phyloP scores from a whole-genome alignment of 2,797 vertebrate genomes.

The Myoxocephalus aenaeus region DNA sequence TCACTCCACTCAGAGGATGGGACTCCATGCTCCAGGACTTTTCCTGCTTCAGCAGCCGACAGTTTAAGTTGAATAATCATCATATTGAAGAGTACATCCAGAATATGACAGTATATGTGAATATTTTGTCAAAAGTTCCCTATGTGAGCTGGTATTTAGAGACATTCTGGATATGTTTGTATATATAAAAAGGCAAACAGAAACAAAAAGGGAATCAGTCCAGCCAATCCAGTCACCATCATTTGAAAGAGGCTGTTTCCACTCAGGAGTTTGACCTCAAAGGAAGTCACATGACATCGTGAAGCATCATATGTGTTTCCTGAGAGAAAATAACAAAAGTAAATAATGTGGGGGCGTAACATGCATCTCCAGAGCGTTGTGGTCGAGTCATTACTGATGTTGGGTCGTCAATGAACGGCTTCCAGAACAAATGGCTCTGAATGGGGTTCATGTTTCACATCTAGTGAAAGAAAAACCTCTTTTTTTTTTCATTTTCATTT shows the following conservation, averaged over 20 bases:
- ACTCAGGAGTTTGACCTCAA: not conserved
- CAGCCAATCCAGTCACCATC: not conserved
- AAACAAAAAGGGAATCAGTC: not conserved
- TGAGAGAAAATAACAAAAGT: too few species aligned
- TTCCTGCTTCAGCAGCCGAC: slow-evolving; percentile 2
- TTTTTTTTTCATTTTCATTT: not conserved
- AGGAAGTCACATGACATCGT: not conserved
- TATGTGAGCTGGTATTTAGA: not conserved
- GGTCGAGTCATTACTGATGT: not conserved
- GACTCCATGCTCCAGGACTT: slow-evolving; percentile 24
- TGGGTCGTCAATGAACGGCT: not conserved
- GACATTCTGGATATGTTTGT: too few species aligned
- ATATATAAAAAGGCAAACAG: too few species aligned
- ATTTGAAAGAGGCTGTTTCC: not conserved
- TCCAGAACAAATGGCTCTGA: too few species aligned
- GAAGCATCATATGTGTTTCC: not conserved
- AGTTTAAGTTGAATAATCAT: slow-evolving; percentile 5
- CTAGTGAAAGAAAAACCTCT: not conserved
- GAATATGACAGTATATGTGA: not conserved
- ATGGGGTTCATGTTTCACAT: not conserved
- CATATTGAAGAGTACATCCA: not conserved
- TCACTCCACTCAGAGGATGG: slow-evolving; percentile 44
- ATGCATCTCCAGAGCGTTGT: not conserved
- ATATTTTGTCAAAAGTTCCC: not conserved
- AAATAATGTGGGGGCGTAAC: not conserved